Conservation (phyloP, 1,140 invertebrate genomes). For the Drosophila takahashii region DNA sequence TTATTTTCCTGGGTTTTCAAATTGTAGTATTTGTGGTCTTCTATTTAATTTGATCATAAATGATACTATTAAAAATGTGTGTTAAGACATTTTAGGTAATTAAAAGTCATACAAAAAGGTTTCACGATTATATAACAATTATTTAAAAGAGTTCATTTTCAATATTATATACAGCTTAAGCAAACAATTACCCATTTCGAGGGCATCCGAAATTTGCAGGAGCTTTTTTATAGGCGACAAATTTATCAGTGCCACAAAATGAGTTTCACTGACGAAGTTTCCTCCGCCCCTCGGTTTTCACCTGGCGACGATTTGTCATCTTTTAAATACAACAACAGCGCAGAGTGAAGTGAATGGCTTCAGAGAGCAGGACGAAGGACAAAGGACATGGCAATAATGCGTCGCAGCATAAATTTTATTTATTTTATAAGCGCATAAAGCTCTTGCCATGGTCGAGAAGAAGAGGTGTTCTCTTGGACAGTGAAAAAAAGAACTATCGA, state of each 20-base stretch:
- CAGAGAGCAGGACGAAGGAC: conserved; percentile 35
- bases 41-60: no score
- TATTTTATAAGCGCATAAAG: conserved; percentile 80
- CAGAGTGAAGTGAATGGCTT: conserved; percentile 29
- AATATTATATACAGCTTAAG: background rate
- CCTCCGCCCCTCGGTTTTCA: conserved; percentile 31
- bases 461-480: conserved; percentile 51
- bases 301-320: conserved; percentile 83
- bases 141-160: background rate
- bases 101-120: no score
- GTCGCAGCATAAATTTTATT: conserved; percentile 83
- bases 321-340: conserved; percentile 72
- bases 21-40: no score
- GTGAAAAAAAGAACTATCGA: background rate
- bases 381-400: conserved; percentile 80
- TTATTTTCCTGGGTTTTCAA: no score
- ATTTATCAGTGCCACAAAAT: conserved; percentile 83
- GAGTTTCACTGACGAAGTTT: conserved; percentile 51
- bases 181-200: background rate
- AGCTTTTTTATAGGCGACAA: conserved; percentile 72
- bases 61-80: no score
- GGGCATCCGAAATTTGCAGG: conserved; percentile 42
- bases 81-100: no score
- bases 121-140: no score
- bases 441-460: conserved; percentile 50